Evolutionary conservation across 2,888 invertebrate genomes (phyloP).

Genomic region (Ditula angustiorana): DNA sequence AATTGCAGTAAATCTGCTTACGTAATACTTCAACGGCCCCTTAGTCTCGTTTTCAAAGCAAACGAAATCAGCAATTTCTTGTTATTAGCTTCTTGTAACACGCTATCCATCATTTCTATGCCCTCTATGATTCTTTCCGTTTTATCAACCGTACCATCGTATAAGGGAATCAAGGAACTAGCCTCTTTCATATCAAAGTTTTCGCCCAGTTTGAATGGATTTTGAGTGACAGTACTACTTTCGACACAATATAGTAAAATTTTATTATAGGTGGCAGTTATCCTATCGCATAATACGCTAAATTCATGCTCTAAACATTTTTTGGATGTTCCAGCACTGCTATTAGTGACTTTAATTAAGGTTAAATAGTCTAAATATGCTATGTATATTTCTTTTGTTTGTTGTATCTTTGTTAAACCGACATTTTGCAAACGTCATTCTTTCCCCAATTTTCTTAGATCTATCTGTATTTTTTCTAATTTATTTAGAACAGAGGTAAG

Average conservation of each 20-base stretch:
- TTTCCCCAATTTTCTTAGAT: neutral
- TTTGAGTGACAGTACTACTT: neutral
- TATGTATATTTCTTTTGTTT: neutral
- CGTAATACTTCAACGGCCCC: no score
- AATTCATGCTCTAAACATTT: neutral
- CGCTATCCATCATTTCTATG: conserved; percentile 5
- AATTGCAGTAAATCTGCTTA: no score
- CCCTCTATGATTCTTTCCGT: neutral
- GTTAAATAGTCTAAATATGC: neutral
- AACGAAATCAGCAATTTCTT: conserved; percentile 13
- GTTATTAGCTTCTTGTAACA: neutral
- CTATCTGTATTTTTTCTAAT: neutral
- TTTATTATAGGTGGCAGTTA: neutral
- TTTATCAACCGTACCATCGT: neutral
- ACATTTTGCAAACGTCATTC: neutral
- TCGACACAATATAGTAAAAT: neutral
- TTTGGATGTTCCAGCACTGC: neutral
- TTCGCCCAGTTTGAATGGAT: conserved; percentile 1
- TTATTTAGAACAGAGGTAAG: neutral
- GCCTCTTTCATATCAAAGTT: neutral
- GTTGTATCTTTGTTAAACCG: no score
- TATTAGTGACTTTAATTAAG: neutral
- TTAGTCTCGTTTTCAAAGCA: neutral
- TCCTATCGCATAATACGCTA: neutral
- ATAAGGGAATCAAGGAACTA: neutral